phyloP scores from a whole-genome alignment of 2,797 vertebrate species.

The Dicrostonyx torquatus region DNA sequence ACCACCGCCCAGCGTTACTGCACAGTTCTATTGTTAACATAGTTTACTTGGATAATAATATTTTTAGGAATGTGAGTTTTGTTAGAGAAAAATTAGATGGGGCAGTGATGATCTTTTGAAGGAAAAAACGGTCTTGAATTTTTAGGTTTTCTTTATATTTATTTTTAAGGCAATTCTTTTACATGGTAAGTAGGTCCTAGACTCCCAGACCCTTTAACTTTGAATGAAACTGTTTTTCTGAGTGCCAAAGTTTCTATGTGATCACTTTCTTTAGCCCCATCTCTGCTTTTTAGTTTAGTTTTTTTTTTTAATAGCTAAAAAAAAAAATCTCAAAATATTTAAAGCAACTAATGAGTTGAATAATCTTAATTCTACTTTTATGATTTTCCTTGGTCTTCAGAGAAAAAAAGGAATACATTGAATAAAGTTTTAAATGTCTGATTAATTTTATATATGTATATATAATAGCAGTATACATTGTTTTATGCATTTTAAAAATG shows the following conservation, averaged over 20 bases:
- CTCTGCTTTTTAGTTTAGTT: slow-evolving; percentile 31
- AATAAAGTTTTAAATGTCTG: slow-evolving; percentile 40
- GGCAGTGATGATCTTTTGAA: not conserved
- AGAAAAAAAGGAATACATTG: not conserved
- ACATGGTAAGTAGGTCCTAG: not conserved
- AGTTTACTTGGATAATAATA: slow-evolving; percentile 11
- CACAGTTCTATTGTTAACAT: not conserved
- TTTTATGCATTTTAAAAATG: not conserved
- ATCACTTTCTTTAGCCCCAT: slow-evolving; percentile 11
- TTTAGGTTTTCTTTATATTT: slow-evolving; percentile 12
- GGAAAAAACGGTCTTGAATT: slow-evolving; percentile 9
- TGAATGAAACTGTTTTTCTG: slow-evolving; percentile 17
- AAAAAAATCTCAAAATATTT: slow-evolving; percentile 18
- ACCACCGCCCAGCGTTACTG: too few species aligned
- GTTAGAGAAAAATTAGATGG: not conserved
- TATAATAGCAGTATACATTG: not conserved
- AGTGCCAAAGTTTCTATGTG: not conserved
- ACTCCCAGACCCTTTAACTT: slow-evolving; percentile 21
- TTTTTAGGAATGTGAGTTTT: slow-evolving; percentile 43
- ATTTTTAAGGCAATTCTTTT: slow-evolving; percentile 28
- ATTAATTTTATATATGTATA: slow-evolving; percentile 9
- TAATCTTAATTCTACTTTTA: slow-evolving; percentile 23
- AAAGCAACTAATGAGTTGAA: slow-evolving; percentile 60
- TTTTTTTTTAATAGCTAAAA: not conserved
- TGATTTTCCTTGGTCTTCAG: slow-evolving; percentile 41